Conservation (phyloP, 2,797 vertebrate species). For the Tokudaia muenninki region DNA sequence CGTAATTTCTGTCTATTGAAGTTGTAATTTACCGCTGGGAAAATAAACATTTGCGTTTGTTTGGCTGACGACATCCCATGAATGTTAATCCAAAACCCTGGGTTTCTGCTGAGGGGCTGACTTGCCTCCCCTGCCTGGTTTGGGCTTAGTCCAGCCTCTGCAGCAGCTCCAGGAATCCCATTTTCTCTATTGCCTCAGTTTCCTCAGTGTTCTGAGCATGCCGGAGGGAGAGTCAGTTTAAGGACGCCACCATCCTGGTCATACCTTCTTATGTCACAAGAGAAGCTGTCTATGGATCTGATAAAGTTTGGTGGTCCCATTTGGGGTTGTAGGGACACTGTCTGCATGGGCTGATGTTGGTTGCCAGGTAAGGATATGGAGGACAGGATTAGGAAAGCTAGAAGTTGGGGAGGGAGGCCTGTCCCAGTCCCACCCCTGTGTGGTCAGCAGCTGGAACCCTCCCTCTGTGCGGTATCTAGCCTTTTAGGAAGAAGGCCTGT, state of each 20-base stretch:
- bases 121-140: background rate
- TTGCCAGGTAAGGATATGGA: background rate
- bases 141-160: background rate
- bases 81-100: slow-evolving; percentile 58
- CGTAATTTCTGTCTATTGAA: slow-evolving; percentile 83
- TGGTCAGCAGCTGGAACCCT: background rate
- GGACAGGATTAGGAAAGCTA: background rate
- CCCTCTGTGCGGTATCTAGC: background rate
- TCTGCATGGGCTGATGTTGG: background rate
- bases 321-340: background rate
- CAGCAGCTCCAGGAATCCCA: background rate
- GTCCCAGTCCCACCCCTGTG: background rate
- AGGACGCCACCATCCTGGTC: background rate
- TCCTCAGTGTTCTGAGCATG: background rate
- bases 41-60: slow-evolving; percentile 83
- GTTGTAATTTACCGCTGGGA: slow-evolving; percentile 85
- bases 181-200: background rate
- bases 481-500: background rate
- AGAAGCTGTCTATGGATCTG: background rate
- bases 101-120: background rate
- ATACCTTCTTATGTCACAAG: background rate
- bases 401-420: background rate
- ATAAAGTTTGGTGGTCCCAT: background rate
- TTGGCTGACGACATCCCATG: slow-evolving; percentile 70
- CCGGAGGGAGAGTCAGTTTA: background rate